Conservation (phyloP, 1,140 invertebrate species). For the Pemphigus obesinymphae region DNA sequence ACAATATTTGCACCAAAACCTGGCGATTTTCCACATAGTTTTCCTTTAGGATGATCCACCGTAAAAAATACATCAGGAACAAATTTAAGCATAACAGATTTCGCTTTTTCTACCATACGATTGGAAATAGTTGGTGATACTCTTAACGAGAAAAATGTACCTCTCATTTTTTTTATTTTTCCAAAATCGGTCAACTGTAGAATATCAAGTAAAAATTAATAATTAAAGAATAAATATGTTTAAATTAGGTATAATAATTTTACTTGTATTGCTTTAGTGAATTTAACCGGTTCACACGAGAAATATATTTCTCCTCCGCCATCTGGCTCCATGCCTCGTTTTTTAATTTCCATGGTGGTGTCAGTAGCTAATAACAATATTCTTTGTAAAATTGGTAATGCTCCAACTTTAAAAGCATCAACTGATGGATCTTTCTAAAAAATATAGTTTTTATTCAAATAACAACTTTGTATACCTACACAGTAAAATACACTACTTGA, state of each 20-base stretch:
- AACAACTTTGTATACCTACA: background rate
- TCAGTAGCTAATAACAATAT: slow-evolving; percentile 86
- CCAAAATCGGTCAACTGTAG: slow-evolving; percentile 71
- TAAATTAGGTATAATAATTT: slow-evolving; percentile 36
- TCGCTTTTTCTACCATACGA: slow-evolving; percentile 86
- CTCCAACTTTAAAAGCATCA: slow-evolving; percentile 76
- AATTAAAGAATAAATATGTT: too few relatives aligned
- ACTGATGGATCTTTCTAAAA: slow-evolving; percentile 67
- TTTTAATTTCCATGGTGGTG: slow-evolving; percentile 76
- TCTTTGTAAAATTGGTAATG: slow-evolving; percentile 73
- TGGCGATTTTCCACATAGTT: slow-evolving; percentile 78
- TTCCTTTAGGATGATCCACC: slow-evolving; percentile 83
- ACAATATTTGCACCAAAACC: slow-evolving; percentile 85
- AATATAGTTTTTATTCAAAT: background rate
- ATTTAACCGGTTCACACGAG: slow-evolving; percentile 72
- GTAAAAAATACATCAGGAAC: slow-evolving; percentile 93
- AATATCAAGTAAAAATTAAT: too few relatives aligned
- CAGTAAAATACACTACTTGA: slow-evolving; percentile 52
- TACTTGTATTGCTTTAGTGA: slow-evolving; percentile 63
- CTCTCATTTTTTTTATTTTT: slow-evolving; percentile 90
- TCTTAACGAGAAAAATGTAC: slow-evolving; percentile 78
- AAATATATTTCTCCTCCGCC: slow-evolving; percentile 90
- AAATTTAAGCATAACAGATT: slow-evolving; percentile 85
- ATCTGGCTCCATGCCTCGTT: slow-evolving; percentile 75
- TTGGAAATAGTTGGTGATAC: slow-evolving; percentile 88